phyloP scores from a whole-genome alignment of 2,888 invertebrate genomes.

The Eupithecia abbreviata region DNA sequence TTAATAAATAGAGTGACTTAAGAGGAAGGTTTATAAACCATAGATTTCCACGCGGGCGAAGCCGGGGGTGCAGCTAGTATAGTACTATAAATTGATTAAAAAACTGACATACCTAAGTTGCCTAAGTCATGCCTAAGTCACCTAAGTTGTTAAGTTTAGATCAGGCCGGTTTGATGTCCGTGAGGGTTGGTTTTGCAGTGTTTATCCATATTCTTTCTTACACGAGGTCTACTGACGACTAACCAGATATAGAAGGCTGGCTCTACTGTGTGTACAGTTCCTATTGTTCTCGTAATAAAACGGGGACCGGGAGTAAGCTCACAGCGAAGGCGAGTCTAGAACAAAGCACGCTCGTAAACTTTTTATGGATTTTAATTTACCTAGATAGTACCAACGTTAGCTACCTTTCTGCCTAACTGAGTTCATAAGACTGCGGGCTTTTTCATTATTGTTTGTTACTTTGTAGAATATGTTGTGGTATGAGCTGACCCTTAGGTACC shows the following conservation, averaged over 20 bases:
- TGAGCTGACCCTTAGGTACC: too few relatives aligned
- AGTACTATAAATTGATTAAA: too few relatives aligned
- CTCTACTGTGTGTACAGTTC: background rate
- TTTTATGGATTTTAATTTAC: constrained; percentile 50
- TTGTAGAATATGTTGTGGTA: background rate
- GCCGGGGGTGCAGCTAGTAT: too few relatives aligned
- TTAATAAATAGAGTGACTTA: too few relatives aligned
- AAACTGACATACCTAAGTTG: too few relatives aligned
- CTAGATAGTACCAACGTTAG: background rate
- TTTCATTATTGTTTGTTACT: background rate
- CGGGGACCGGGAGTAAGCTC: background rate
- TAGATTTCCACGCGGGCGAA: too few relatives aligned
- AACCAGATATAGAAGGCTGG: background rate
- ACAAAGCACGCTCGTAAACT: constrained; percentile 52
- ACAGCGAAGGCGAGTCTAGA: constrained; percentile 34
- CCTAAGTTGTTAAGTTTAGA: too few relatives aligned
- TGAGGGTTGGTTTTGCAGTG: too few relatives aligned
- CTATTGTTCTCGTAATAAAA: constrained; percentile 6
- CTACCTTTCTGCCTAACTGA: background rate
- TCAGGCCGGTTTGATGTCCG: too few relatives aligned
- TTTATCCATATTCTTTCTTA: background rate
- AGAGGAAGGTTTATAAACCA: too few relatives aligned
- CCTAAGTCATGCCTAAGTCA: too few relatives aligned
- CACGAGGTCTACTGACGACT: background rate
- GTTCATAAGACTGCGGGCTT: background rate